These are phyloP conservation scores for Drosophila demipolita DNA, from an alignment of 2,888 invertebrate genomes.

Conservation along the genomic window DNA sequence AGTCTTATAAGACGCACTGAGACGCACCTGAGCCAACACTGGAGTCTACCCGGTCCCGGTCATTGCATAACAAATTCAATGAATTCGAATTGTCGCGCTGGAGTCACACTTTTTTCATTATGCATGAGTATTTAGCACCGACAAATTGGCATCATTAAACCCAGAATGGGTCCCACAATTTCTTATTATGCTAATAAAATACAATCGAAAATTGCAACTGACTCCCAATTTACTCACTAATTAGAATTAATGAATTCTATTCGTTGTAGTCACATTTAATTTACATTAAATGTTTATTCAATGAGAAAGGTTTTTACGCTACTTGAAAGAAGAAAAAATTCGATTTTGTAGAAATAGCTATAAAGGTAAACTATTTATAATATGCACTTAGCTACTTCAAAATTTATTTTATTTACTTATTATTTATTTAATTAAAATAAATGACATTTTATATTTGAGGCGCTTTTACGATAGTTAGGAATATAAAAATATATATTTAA, in stretches of 20 bases:
- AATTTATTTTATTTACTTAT: fast-evolving
- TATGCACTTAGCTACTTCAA: not conserved
- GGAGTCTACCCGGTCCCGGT: too few relatives aligned
- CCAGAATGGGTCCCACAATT: constrained; percentile 30
- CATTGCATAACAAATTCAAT: constrained; percentile 48
- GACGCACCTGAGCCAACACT: constrained; percentile 19
- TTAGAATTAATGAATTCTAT: constrained; percentile 30
- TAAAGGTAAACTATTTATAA: not conserved
- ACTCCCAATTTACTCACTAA: constrained; percentile 36
- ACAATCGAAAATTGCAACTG: constrained; percentile 32
- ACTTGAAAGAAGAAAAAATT: too few relatives aligned
- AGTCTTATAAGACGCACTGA: not conserved
- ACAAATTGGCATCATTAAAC: constrained; percentile 37
- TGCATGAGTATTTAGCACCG: constrained; percentile 51
- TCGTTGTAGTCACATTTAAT: not conserved
- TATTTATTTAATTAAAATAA: not conserved
- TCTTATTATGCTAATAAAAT: constrained; percentile 57
- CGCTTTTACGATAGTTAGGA: too few relatives aligned
- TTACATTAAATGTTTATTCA: not conserved
- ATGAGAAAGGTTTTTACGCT: not conserved
- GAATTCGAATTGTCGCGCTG: constrained; percentile 38
- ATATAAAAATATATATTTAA: too few relatives aligned
- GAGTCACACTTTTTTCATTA: constrained; percentile 47
- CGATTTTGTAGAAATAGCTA: not conserved
- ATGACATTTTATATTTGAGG: not conserved